Evolutionary conservation across 2,888 invertebrate genomes (phyloP).

Genomic region (Netelia melanura): DNA sequence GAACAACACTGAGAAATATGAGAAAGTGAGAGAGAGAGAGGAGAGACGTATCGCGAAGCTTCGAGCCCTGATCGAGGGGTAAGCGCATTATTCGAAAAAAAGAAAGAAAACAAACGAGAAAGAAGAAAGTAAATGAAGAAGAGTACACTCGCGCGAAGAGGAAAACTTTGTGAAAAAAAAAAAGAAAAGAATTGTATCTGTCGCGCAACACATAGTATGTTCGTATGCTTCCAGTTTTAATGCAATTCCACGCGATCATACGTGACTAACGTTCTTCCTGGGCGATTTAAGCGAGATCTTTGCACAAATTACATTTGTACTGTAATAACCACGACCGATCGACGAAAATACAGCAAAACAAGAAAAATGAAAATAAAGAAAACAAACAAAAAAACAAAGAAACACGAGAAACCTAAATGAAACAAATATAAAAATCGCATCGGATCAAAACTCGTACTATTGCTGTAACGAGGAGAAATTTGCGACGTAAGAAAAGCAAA

Average conservation of each 20-base stretch:
- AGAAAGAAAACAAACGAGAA: not conserved
- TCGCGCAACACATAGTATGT: slow-evolving; percentile 64
- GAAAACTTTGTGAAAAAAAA: slow-evolving; percentile 13
- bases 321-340: slow-evolving; percentile 32
- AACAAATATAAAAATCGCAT: slow-evolving; percentile 1
- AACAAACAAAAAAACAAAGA: too few relatives aligned
- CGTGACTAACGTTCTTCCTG: slow-evolving; percentile 67
- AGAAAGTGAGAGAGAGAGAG: slow-evolving; percentile 7
- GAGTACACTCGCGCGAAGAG: too few relatives aligned
- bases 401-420: not conserved
- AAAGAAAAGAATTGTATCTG: slow-evolving; percentile 27
- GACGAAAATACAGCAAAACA: slow-evolving; percentile 1
- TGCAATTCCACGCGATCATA: slow-evolving; percentile 68
- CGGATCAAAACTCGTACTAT: not conserved
- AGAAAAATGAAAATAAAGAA: not conserved
- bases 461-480: not conserved
- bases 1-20: slow-evolving; percentile 16
- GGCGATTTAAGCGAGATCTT: slow-evolving; percentile 49
- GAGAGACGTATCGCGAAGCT: slow-evolving; percentile 6
- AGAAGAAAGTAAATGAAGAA: slow-evolving; percentile 11
- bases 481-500: not conserved
- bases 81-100: slow-evolving; percentile 41
- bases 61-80: not conserved
- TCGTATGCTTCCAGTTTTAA: slow-evolving; percentile 68
- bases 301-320: slow-evolving; percentile 58